Conservation (phyloP, 1,140 invertebrate genomes). For the Orius laevigatus region DNA sequence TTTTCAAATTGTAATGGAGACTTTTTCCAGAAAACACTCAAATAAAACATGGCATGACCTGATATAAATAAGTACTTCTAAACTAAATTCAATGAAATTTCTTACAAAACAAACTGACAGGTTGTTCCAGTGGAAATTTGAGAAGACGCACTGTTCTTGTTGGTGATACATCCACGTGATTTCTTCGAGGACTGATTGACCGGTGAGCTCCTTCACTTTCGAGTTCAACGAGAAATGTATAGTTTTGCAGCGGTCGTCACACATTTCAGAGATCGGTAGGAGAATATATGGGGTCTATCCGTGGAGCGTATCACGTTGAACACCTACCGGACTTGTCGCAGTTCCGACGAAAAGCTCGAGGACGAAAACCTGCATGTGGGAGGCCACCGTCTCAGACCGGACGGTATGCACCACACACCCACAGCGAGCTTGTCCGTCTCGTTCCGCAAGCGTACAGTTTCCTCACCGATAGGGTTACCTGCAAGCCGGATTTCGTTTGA, state of each 20-base stretch:
- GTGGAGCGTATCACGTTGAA: constrained; percentile 44
- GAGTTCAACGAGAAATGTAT: constrained; percentile 56
- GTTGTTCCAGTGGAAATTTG: no score
- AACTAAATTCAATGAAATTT: no score
- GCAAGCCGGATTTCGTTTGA: constrained; percentile 22
- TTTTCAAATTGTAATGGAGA: no score
- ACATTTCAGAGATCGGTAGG: constrained; percentile 49
- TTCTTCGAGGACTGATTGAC: constrained; percentile 52
- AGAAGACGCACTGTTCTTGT: constrained; percentile 63
- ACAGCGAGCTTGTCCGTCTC: constrained; percentile 54
- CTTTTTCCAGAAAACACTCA: no score
- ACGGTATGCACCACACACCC: constrained; percentile 55
- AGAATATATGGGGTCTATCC: constrained; percentile 50
- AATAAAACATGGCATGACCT: no score
- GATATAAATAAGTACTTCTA: no score
- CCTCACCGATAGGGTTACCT: constrained; percentile 55
- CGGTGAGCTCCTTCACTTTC: constrained; percentile 54
- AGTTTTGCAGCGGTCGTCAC: constrained; percentile 56
- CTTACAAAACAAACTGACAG: no score
- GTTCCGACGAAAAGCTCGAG: constrained; percentile 54
- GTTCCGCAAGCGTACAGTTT: constrained; percentile 59
- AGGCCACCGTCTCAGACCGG: constrained; percentile 73
- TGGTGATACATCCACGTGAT: constrained; percentile 61
- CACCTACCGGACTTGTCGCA: constrained; percentile 33
- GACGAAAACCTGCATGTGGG: constrained; percentile 57